Evolutionary conservation across 2,113 vertebrate species (phyloP).

Genomic region (Platysteira castanea): DNA sequence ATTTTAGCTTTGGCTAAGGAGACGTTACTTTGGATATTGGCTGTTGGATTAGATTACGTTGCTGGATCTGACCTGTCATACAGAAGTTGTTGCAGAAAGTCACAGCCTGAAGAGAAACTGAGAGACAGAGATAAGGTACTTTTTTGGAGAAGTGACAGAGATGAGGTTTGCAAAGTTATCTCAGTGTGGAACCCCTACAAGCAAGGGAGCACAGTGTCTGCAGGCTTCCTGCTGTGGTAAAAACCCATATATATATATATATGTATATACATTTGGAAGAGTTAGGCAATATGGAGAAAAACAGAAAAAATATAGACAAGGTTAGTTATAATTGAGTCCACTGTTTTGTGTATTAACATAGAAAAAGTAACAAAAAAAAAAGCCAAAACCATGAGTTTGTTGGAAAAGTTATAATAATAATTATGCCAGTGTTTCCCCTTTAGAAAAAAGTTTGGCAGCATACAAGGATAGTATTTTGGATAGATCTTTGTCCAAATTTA

Average conservation of each 20-base stretch:
- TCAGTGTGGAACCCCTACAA: not conserved
- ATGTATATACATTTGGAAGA: not conserved
- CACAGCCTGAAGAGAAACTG: not conserved
- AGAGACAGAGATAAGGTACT: not conserved
- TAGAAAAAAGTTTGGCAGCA: not conserved
- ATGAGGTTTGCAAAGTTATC: not conserved
- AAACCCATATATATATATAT: rapidly evolving
- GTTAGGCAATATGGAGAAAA: not conserved
- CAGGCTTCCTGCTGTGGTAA: not conserved
- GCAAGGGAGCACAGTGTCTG: not conserved
- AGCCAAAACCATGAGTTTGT: not conserved
- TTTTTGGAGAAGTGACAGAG: not conserved
- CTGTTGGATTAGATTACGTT: not conserved
- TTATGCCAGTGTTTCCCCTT: not conserved
- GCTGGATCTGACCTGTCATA: not conserved
- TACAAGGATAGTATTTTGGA: not conserved
- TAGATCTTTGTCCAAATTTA: constrained; percentile 23
- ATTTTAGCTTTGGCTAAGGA: not conserved
- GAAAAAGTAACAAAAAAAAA: not conserved
- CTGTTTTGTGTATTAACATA: not conserved
- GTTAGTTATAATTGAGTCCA: not conserved
- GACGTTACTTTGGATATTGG: not conserved
- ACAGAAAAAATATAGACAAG: not conserved
- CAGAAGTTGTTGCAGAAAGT: not conserved
- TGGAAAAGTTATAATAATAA: not conserved